A percentile compares a stretch with the other conserved stretches of the same genome.
phyloP scores from a whole-genome alignment of 2,888 invertebrate genomes.

The Patella pellucida region DNA sequence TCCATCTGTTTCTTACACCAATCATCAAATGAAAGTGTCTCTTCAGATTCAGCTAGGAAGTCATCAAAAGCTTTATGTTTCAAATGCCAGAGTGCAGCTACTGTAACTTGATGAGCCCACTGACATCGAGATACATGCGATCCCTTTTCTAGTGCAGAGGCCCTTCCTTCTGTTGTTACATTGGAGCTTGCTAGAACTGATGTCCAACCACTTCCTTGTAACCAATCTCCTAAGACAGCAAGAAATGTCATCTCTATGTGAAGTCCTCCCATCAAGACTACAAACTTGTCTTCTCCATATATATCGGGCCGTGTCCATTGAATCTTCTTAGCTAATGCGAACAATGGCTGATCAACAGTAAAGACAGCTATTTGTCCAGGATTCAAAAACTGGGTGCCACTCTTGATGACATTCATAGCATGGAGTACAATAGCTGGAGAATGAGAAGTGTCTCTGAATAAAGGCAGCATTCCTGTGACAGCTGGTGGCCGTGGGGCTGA shows the following conservation, averaged over 20 bases:
- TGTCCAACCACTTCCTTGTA: constrained; percentile 3
- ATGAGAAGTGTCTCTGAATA: background rate
- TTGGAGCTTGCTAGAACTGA: background rate
- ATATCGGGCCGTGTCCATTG: constrained; percentile 12
- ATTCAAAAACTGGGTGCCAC: background rate
- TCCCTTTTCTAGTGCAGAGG: constrained; percentile 12
- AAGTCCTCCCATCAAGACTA: constrained; percentile 10
- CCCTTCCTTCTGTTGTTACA: background rate
- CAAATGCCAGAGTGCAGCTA: background rate
- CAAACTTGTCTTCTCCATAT: constrained; percentile 5
- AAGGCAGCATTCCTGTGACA: background rate
- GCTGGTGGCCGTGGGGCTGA: background rate
- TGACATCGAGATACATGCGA: constrained; percentile 3
- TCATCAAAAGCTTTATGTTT: constrained; percentile 7
- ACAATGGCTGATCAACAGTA: constrained; percentile 12
- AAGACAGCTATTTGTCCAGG: background rate
- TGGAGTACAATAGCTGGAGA: constrained; percentile 9
- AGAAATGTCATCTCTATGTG: constrained; percentile 6
- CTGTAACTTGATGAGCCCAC: background rate
- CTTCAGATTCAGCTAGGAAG: background rate
- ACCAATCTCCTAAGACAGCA: background rate
- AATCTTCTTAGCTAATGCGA: background rate
- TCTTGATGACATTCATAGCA: background rate
- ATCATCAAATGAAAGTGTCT: constrained; percentile 15
- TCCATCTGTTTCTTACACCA: background rate